Evolutionary conservation across 2,888 invertebrate species (phyloP).

Genomic region (Drosophila colorata): DNA sequence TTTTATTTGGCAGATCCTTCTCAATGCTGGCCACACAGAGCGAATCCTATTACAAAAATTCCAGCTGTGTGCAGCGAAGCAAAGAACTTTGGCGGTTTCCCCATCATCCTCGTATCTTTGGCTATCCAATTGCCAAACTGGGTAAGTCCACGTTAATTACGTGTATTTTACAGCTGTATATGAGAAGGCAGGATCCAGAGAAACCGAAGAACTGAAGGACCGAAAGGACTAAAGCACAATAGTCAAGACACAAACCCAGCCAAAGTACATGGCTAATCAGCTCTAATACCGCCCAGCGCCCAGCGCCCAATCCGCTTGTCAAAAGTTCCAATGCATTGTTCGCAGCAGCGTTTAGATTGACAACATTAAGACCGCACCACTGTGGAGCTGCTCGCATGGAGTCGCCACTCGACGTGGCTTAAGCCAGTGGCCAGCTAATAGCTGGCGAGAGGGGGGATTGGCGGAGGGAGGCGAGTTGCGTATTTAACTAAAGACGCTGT

Average conservation of each 20-base stretch:
- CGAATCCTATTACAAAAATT: not conserved
- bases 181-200: not conserved
- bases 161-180: slow-evolving; percentile 37
- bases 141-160: slow-evolving; percentile 67
- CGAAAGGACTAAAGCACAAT: slow-evolving; percentile 16
- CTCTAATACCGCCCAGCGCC: slow-evolving; percentile 34
- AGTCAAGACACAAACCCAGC: slow-evolving; percentile 35
- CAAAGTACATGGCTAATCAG: slow-evolving; percentile 54
- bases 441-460: slow-evolving; percentile 37
- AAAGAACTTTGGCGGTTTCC: slow-evolving; percentile 9
- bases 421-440: slow-evolving; percentile 65
- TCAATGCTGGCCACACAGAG: not conserved
- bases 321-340: slow-evolving; percentile 58
- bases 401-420: slow-evolving; percentile 42
- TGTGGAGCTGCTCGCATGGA: slow-evolving; percentile 43
- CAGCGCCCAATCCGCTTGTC: slow-evolving; percentile 28
- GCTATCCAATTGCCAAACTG: slow-evolving; percentile 48
- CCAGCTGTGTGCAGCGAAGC: slow-evolving; percentile 23
- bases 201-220: slow-evolving; percentile 8
- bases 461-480: slow-evolving; percentile 39
- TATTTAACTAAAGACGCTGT: slow-evolving; percentile 75
- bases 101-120: slow-evolving; percentile 35
- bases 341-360: slow-evolving; percentile 68
- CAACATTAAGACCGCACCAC: slow-evolving; percentile 73
- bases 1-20: not conserved